These are phyloP conservation scores for Platynereis dumerilii DNA, from an alignment of 2,888 invertebrate species.

Conservation along the genomic window DNA sequence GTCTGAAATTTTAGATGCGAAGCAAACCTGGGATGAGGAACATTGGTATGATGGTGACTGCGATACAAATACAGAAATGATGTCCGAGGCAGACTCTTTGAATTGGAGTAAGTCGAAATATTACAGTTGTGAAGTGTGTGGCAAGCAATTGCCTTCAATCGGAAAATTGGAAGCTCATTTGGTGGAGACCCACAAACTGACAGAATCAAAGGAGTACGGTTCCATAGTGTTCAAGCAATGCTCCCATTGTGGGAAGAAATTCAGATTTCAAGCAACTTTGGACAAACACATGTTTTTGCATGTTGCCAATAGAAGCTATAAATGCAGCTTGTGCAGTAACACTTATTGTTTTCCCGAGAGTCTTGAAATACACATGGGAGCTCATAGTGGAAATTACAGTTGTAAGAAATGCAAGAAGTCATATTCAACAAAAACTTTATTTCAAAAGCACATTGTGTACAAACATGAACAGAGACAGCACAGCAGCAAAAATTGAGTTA, in stretches of 20 bases:
- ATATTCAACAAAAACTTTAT: slow-evolving; percentile 26
- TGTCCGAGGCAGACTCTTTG: too few relatives aligned
- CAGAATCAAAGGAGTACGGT: neutral
- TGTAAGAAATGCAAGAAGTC: slow-evolving; percentile 29
- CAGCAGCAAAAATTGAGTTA: too few relatives aligned
- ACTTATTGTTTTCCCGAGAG: slow-evolving; percentile 30
- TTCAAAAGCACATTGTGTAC: slow-evolving; percentile 36
- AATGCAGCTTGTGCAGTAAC: slow-evolving; percentile 28
- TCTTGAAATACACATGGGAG: slow-evolving; percentile 28
- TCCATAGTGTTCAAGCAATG: slow-evolving; percentile 28
- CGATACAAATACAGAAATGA: too few relatives aligned
- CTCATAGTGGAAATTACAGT: slow-evolving; percentile 23
- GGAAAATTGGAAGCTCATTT: slow-evolving; percentile 28
- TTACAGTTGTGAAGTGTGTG: slow-evolving; percentile 17
- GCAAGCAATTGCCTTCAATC: slow-evolving; percentile 6
- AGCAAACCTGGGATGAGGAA: too few relatives aligned
- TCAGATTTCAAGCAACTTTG: slow-evolving; percentile 31
- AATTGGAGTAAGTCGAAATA: too few relatives aligned
- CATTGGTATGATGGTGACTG: too few relatives aligned
- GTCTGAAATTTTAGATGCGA: too few relatives aligned
- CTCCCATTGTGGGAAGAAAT: slow-evolving; percentile 27
- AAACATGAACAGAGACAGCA: slow-evolving; percentile 29
- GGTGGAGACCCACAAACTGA: slow-evolving; percentile 27
- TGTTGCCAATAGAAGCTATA: slow-evolving; percentile 21
- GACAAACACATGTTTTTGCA: slow-evolving; percentile 32